Evolutionary conservation across 2,797 vertebrate species (phyloP).

Genomic region (Sciurus vulgaris): DNA sequence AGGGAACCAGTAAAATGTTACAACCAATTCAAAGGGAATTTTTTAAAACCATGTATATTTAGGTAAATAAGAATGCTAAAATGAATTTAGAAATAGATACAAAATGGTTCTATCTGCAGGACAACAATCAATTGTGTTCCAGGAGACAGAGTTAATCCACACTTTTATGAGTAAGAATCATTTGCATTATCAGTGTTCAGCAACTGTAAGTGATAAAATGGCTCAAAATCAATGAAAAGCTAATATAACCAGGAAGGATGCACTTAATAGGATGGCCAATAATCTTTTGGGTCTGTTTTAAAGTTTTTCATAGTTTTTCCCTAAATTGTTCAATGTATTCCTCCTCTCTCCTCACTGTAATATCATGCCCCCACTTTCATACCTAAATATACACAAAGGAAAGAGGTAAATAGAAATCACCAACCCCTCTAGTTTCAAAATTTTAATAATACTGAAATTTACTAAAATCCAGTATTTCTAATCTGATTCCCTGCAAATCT

Average conservation of each 20-base stretch:
- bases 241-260: background rate
- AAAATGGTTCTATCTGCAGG: background rate
- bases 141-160: background rate
- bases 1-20: background rate
- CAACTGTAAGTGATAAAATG: background rate
- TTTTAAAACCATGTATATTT: background rate
- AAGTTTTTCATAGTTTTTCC: background rate
- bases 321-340: constrained; percentile 14
- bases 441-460: constrained; percentile 64
- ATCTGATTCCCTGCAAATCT: constrained; percentile 61
- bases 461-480: constrained; percentile 63
- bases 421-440: constrained; percentile 30
- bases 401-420: constrained; percentile 66
- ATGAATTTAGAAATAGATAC: constrained; percentile 41
- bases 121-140: background rate
- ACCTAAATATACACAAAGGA: constrained; percentile 10
- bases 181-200: constrained; percentile 12
- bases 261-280: too few relatives aligned
- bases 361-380: background rate
- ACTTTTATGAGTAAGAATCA: background rate
- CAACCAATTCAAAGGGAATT: constrained; percentile 9
- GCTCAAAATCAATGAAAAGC: background rate
- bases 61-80: constrained; percentile 28
- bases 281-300: background rate
- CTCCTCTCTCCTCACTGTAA: background rate